Evolutionary conservation across 2,113 vertebrate genomes (phyloP).

Genomic region (Gorsachius goisagi): DNA sequence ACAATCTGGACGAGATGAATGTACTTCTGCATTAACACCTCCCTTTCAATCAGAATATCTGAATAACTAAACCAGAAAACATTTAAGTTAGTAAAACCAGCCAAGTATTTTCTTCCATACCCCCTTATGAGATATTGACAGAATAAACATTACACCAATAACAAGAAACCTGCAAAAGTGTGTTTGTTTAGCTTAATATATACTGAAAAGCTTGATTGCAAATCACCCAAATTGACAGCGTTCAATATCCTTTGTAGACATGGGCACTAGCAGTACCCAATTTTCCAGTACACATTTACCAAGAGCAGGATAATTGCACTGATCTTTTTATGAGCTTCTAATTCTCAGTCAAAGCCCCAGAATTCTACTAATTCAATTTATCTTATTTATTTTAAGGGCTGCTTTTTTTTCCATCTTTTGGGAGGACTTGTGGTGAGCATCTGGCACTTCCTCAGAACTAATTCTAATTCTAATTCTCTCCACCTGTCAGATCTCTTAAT

Average conservation of each 20-base stretch:
- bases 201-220: background rate
- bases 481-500: background rate
- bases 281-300: background rate
- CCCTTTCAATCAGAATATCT: conserved; percentile 82
- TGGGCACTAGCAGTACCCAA: background rate
- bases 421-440: background rate
- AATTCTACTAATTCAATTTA: background rate
- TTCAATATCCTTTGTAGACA: background rate
- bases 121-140: background rate
- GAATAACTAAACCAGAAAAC: conserved; percentile 75
- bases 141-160: background rate
- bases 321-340: background rate
- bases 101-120: background rate
- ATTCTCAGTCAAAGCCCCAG: background rate
- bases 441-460: background rate
- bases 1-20: conserved; percentile 85
- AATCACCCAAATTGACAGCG: background rate
- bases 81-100: background rate
- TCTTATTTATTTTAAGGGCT: background rate
- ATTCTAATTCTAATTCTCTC: background rate
- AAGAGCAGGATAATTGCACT: background rate
- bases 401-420: background rate
- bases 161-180: background rate
- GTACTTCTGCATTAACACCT: conserved; percentile 87
- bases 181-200: background rate